Percentiles rank a stretch among this genome's conserved stretches.
Evolutionary conservation across 2,113 vertebrate species (phyloP).

Genomic region (Arothron firmamentum): DNA sequence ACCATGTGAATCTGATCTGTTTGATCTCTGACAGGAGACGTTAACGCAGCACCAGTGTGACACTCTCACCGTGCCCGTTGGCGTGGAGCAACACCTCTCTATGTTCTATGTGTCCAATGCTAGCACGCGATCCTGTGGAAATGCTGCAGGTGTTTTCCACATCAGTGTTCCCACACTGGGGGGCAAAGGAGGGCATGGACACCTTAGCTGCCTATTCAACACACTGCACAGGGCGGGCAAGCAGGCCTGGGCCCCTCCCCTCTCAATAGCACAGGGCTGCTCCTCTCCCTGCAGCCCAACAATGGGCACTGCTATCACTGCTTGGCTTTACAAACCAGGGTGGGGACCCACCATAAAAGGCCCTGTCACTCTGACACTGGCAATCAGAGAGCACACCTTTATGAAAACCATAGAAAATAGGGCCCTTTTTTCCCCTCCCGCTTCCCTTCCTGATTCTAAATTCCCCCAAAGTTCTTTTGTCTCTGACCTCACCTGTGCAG

Average conservation of each 20-base stretch:
- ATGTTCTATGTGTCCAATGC: not conserved
- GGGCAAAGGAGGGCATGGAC: constrained; percentile 72
- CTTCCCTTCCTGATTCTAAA: not conserved
- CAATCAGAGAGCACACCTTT: not conserved
- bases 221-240: constrained; percentile 44
- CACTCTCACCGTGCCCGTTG: not conserved
- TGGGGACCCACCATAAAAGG: constrained; percentile 23
- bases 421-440: not conserved
- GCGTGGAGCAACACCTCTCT: not conserved
- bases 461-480: not conserved
- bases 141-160: constrained; percentile 69
- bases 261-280: constrained; percentile 64
- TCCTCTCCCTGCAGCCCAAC: constrained; percentile 62
- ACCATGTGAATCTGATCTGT: not conserved
- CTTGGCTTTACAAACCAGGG: constrained; percentile 73
- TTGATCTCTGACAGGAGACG: not conserved
- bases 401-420: not conserved
- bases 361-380: not conserved
- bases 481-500: too few species aligned
- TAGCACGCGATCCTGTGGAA: not conserved
- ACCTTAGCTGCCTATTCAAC: constrained; percentile 74
- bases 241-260: constrained; percentile 50
- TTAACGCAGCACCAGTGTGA: too few species aligned
- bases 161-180: constrained; percentile 70
- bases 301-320: constrained; percentile 72